These are phyloP conservation scores for Chondrosia reniformis DNA, from an alignment of 37 sponge, comb jelly and placozoan genomes.

Conservation along the genomic window DNA sequence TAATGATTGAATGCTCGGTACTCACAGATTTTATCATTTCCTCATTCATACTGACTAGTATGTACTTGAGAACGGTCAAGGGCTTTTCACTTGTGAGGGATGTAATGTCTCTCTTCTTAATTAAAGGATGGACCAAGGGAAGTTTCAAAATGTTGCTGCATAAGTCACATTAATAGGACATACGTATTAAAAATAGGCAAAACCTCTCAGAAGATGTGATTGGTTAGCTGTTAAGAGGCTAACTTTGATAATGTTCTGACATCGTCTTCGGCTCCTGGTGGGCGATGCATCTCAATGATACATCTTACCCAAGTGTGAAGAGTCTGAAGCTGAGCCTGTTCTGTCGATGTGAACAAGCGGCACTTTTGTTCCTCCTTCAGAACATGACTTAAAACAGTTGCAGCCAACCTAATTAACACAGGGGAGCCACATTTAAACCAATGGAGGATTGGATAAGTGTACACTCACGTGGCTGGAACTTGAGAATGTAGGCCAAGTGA, in stretches of 20 bases:
- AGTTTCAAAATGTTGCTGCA: not conserved
- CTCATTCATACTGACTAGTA: not conserved
- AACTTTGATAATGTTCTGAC: constrained; percentile 21
- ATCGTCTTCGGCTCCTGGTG: constrained; percentile 1
- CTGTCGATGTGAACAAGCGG: not conserved
- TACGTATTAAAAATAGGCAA: no score
- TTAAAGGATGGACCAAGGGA: not conserved
- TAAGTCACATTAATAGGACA: not conserved
- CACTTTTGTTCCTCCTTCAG: not conserved
- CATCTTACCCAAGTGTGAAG: constrained; percentile 47
- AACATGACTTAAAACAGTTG: constrained; percentile 17
- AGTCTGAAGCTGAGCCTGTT: constrained; percentile 24
- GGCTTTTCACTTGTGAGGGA: not conserved
- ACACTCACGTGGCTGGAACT: no score
- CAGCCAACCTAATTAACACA: not conserved
- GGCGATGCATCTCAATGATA: constrained; percentile 29
- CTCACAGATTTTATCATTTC: constrained; percentile 12
- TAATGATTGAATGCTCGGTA: not conserved
- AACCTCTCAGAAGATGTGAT: no score
- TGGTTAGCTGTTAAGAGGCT: no score
- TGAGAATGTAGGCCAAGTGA: no score
- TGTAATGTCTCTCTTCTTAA: not conserved
- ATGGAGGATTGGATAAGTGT: no score
- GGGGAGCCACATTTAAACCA: no score
- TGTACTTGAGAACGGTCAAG: not conserved